Base-by-base conservation (phyloP, 2,113 vertebrate genomes). In the Sterna hirundo region DNA sequence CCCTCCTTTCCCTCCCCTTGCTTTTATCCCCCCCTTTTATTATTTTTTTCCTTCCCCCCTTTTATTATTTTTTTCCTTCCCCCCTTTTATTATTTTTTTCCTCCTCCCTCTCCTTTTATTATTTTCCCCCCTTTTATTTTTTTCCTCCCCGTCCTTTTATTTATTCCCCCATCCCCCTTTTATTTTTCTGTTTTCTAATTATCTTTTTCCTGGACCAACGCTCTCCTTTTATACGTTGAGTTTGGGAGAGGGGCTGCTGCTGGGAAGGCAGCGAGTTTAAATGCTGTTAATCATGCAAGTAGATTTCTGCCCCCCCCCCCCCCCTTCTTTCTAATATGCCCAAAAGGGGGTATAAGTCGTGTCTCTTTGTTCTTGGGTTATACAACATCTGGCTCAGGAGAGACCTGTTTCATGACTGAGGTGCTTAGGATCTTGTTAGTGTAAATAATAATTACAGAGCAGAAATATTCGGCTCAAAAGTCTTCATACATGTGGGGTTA, bases 381-480 rank as follows among this genome's bases (percentile, higher is more conserved):
- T 49, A 78, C 92, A 77, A 71, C 70, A 19, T n/a, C 60, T 81
- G 40, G 42, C 27, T 83, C 4, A 5, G 68, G 42, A 51, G 36
- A 27, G 58, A 42, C 26, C 68, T 57, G 51, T 9, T 65, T 84
- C 21, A 1, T 32, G 32, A 30, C 32, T 23, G 92, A 69, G 52
- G 47, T 69, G 80, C n/a, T 83, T 32, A 7, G 70, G 38, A 58
- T 18, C 11, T 71, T 9, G 29, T 52, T 12, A 7, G 17, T 20
- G 83, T 94, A 88, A 96, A 96, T 76, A 94, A 82, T 84, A 70
- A 88, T 91, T 91, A 55, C 34, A 27, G 29, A 57, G 58, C 69
- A 85, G 83, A 32, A 74, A 42, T 55, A 21, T 40, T 74, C 1
- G 6, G 7, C 86, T 79, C 32, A 9, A 5, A 71, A 34, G 38